Conservation (phyloP, 1,140 invertebrate species). For the Drosophila pachea region DNA sequence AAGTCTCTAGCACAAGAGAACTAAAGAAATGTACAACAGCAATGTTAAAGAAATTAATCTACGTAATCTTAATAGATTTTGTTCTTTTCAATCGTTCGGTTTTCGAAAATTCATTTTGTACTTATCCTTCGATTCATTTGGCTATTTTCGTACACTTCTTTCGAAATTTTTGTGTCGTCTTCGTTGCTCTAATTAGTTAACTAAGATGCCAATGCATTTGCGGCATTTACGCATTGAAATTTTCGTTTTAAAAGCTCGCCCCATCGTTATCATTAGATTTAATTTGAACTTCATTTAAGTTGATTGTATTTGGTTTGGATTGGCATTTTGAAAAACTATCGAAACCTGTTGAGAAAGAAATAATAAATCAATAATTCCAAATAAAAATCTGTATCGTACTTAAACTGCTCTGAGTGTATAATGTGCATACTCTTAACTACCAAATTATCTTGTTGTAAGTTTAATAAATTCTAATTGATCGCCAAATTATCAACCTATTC, state of each 20-base stretch:
- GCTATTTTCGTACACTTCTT: slow-evolving; percentile 28
- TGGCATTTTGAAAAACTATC: slow-evolving; percentile 70
- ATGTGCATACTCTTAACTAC: slow-evolving; percentile 68
- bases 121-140: slow-evolving; percentile 47
- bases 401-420: slow-evolving; percentile 72
- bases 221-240: slow-evolving; percentile 1
- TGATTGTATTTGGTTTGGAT: slow-evolving; percentile 48
- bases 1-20: slow-evolving; percentile 47
- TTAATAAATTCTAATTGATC: slow-evolving; percentile 66
- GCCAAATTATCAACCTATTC: slow-evolving; percentile 70
- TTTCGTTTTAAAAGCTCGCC: slow-evolving; percentile 45
- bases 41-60: slow-evolving; percentile 51
- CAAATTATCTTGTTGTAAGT: slow-evolving; percentile 72
- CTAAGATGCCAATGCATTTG: neutral
- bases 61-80: slow-evolving; percentile 41
- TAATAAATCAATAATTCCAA: neutral
- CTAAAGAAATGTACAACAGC: slow-evolving; percentile 56
- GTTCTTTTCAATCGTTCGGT: slow-evolving; percentile 31
- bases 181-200: slow-evolving; percentile 45
- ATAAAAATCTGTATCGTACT: slow-evolving; percentile 61
- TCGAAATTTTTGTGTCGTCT: slow-evolving; percentile 47
- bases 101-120: slow-evolving; percentile 64
- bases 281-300: slow-evolving; percentile 19
- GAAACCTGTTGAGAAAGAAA: slow-evolving; percentile 48
- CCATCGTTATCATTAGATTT: slow-evolving; percentile 51